Evolutionary conservation across 2,113 vertebrate species (phyloP).

Genomic region (Capra hircus): DNA sequence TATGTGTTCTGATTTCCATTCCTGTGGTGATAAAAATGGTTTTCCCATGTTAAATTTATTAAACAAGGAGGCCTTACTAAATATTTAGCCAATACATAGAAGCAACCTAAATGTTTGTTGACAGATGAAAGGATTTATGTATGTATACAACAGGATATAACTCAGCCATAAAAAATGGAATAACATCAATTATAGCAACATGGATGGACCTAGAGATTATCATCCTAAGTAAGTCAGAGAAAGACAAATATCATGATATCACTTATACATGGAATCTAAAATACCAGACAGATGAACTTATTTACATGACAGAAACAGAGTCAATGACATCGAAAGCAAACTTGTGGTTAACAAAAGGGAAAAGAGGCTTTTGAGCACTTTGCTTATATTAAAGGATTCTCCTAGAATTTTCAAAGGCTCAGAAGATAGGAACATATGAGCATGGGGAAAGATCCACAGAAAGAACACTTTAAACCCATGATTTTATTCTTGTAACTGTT

Average conservation of each 20-base stretch:
- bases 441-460: background rate
- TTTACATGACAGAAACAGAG: background rate
- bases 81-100: background rate
- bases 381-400: background rate
- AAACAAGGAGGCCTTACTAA: background rate
- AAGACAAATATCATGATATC: background rate
- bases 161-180: background rate
- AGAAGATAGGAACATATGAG: background rate
- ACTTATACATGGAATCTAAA: background rate
- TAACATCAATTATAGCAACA: background rate
- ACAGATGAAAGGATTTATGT: background rate
- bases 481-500: slow-evolving; percentile 19
- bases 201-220: background rate
- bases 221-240: background rate
- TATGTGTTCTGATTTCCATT: background rate
- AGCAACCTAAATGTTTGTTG: background rate
- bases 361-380: background rate
- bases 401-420: background rate
- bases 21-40: slow-evolving; percentile 10
- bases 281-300: background rate
- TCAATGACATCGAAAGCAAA: background rate
- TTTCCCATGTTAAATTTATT: background rate
- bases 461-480: background rate
- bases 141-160: background rate
- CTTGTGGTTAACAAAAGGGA: background rate